phyloP scores from a whole-genome alignment of 2,797 vertebrate species.

The Graptemys geographica region DNA sequence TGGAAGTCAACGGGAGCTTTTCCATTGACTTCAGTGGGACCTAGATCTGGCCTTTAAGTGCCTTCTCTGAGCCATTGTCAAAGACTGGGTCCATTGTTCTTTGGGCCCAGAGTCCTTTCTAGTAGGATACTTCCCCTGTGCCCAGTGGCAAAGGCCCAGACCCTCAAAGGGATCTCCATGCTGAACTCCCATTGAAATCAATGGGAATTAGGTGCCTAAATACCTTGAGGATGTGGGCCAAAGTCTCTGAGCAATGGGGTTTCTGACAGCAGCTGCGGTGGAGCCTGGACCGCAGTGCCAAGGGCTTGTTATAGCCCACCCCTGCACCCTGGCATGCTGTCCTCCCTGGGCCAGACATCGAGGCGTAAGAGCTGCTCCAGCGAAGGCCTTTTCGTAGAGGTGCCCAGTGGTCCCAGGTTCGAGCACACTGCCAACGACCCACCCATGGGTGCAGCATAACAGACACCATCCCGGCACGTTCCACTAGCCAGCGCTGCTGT shows the following conservation, averaged over 20 bases:
- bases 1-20: background rate
- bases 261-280: background rate
- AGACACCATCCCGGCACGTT: too few species aligned
- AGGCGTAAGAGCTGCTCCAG: background rate
- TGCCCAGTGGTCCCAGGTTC: background rate
- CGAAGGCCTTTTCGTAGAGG: background rate
- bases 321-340: background rate
- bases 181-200: background rate
- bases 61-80: background rate
- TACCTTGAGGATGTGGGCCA: background rate
- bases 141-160: background rate
- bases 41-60: background rate
- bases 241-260: background rate
- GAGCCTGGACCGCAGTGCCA: background rate
- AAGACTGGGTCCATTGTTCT: background rate
- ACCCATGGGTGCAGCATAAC: background rate
- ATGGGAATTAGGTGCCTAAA: background rate
- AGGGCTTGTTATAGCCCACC: background rate
- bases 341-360: background rate
- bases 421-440: rapidly evolving
- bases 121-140: background rate
- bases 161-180: background rate
- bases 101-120: background rate
- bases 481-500: background rate
- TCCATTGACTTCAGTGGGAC: background rate